Evolutionary conservation across 2,113 vertebrate genomes (phyloP).

Genomic region (Siniperca knerii): DNA sequence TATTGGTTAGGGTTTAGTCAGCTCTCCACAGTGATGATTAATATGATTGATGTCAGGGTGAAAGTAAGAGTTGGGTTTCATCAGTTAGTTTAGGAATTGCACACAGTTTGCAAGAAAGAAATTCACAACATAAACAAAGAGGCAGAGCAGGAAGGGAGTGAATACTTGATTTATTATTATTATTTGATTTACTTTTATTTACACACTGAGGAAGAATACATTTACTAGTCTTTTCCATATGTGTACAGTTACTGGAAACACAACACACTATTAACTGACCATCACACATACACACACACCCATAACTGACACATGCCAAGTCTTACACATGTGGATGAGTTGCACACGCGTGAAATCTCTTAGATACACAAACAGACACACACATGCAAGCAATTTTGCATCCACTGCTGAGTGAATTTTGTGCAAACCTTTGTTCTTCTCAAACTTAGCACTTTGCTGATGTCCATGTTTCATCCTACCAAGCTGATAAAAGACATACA

Average conservation of each 20-base stretch:
- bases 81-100: constrained; percentile 1
- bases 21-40: background rate
- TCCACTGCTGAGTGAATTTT: background rate
- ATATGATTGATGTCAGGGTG: background rate
- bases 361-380: background rate
- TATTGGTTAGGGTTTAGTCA: background rate
- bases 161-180: background rate
- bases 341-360: background rate
- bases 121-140: background rate
- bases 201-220: background rate
- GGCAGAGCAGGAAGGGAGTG: background rate
- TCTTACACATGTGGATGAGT: constrained; percentile 21
- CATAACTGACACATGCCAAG: constrained; percentile 59
- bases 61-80: constrained; percentile 3
- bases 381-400: background rate
- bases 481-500: background rate
- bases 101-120: background rate
- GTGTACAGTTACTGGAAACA: constrained; percentile 53
- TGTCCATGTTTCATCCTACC: background rate
- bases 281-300: constrained; percentile 47
- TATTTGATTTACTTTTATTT: background rate
- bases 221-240: constrained; percentile 18
- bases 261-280: constrained; percentile 67
- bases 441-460: background rate
- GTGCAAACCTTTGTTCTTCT: background rate